These are phyloP conservation scores for Syngnathus typhle DNA, from an alignment of 2,113 vertebrate genomes.

Conservation along the genomic window DNA sequence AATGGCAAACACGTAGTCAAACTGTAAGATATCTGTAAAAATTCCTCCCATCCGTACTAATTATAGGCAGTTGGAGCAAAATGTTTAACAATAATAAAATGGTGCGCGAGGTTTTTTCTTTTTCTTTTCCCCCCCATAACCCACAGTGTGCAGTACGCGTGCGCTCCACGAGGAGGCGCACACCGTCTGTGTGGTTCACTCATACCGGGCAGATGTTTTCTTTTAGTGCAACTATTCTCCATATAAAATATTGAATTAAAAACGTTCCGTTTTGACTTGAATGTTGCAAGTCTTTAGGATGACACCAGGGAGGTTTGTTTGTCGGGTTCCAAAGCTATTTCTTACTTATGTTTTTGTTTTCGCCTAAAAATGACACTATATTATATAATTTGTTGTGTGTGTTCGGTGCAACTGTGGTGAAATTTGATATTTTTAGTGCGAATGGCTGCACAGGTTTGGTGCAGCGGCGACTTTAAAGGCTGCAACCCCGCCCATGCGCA, in stretches of 20 bases:
- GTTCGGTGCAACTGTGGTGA: background rate
- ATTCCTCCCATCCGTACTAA: too few relatives aligned
- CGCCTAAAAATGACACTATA: background rate
- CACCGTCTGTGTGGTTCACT: slow-evolving; percentile 39
- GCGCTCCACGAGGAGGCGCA: slow-evolving; percentile 53
- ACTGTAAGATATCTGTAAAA: background rate
- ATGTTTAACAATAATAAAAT: background rate
- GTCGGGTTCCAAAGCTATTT: background rate
- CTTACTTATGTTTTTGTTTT: background rate
- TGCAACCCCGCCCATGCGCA: slow-evolving; percentile 62
- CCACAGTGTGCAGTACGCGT: slow-evolving; percentile 20
- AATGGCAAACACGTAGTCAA: background rate
- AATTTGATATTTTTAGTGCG: background rate
- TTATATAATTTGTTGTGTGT: background rate
- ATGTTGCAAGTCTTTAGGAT: background rate
- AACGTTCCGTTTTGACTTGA: background rate
- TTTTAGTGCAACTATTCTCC: slow-evolving; percentile 45
- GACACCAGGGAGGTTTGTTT: background rate
- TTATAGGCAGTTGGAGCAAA: background rate
- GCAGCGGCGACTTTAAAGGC: slow-evolving; percentile 67
- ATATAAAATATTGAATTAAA: background rate
- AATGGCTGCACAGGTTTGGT: slow-evolving; percentile 12
- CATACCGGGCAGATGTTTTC: slow-evolving; percentile 66
- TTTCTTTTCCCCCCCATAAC: background rate
- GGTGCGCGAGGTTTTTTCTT: background rate